Base-by-base conservation (phyloP, 2,113 vertebrate genomes). In the Syrrhaptes paradoxus region DNA sequence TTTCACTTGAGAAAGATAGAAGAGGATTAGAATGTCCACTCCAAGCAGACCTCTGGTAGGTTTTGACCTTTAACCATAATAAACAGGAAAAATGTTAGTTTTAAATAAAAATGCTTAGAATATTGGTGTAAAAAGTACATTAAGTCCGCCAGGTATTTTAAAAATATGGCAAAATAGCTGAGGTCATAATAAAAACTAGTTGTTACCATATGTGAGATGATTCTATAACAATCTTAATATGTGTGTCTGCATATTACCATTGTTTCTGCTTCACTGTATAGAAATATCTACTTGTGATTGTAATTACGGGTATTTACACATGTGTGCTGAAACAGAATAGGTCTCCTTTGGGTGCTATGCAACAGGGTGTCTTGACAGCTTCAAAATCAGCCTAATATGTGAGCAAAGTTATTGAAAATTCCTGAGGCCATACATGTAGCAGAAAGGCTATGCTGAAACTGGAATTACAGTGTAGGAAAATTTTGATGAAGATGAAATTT, bases 151-250 rank as follows among this genome's bases (percentile, higher is more conserved):
- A 75, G 12, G 51, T 89, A 67, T 73, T 95, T 92, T n/a, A 67
- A 95, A 87, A 81, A 84, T 63, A 88, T 7, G 20, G 26, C 45
- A 55, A 84, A 84, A 55, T n/a, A 80, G 51, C 29, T 2, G 7
- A 67, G 32, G 6, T 59, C 16, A 24, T 75, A 84, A 77, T 85
- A 92, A 94, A 93, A 93, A 92, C 65, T 83, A 81, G 79, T 93
- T 93, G 51, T 51, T 92, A 45, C 49, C 68, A 77, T 74, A 90
- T 89, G 38, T 81, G 73, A 88, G 95, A 85, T 90, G 77, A 70
- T 90, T 88, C 43, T 77, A 2, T 25, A 59, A 25, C n/a, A 29
- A 11, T 62, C 34, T 49, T 86, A 83, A 61, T 66, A 54, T 21
- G 16, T 0, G 0, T 76, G 36, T 61, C 45, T 92, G 24, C 83